Evolutionary conservation across 2,888 invertebrate species (phyloP).

Genomic region (Nomada goodeniana): DNA sequence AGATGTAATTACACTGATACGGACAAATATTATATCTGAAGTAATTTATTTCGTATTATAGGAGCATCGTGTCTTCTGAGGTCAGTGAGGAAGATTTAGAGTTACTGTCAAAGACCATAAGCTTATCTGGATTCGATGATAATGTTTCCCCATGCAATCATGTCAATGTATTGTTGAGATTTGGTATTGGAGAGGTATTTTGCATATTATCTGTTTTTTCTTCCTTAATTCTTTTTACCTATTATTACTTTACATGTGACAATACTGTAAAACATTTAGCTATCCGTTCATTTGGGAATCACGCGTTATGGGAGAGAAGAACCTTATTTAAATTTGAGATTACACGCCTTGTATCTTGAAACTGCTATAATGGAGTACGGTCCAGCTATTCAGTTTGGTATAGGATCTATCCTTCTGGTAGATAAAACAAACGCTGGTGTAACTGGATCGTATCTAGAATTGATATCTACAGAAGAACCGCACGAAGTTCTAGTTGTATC

Average conservation of each 20-base stretch:
- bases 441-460: constrained; percentile 91
- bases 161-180: constrained; percentile 89
- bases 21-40: neutral
- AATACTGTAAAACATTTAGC: constrained; percentile 60
- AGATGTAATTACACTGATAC: neutral
- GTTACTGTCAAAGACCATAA: constrained; percentile 90
- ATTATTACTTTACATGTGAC: constrained; percentile 1
- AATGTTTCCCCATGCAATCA: constrained; percentile 92
- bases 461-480: constrained; percentile 87
- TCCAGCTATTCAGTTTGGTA: constrained; percentile 90
- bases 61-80: constrained; percentile 87
- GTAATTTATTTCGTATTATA: constrained; percentile 61
- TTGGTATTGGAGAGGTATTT: constrained; percentile 89
- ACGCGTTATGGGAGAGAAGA: constrained; percentile 87
- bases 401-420: constrained; percentile 88
- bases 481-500: constrained; percentile 90
- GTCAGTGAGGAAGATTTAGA: constrained; percentile 90
- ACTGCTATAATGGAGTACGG: constrained; percentile 92
- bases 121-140: constrained; percentile 93
- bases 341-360: constrained; percentile 90
- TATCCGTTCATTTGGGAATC: constrained; percentile 77
- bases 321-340: constrained; percentile 90
- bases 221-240: neutral
- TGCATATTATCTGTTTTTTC: constrained; percentile 5
- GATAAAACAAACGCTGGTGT: constrained; percentile 91